These are phyloP conservation scores for Lithodes maja DNA, from an alignment of 2,888 invertebrate species.

Conservation along the genomic window DNA sequence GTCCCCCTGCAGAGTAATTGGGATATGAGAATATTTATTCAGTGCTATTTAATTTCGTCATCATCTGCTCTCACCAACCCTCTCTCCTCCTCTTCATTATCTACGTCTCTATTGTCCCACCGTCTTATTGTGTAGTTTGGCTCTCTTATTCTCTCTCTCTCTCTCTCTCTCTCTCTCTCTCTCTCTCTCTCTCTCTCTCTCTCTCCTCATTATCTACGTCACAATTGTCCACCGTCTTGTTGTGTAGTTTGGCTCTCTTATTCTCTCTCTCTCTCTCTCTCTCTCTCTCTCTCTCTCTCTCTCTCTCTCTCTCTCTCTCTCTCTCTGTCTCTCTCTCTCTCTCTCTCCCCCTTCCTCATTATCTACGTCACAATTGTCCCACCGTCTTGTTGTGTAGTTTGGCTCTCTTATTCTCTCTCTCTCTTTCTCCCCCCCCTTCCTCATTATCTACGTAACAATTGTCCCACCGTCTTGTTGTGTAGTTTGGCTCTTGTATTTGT, in stretches of 20 bases:
- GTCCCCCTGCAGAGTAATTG: no score
- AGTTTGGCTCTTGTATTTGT: no score
- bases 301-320: no score
- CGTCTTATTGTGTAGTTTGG: neutral
- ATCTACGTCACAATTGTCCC: no score
- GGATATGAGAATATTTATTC: no score
- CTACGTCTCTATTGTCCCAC: neutral
- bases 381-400: no score
- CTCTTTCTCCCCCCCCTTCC: neutral
- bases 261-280: neutral
- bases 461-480: no score
- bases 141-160: neutral
- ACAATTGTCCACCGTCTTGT: neutral
- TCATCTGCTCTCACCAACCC: neutral
- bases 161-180: neutral
- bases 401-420: no score
- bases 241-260: neutral
- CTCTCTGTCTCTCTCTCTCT: neutral
- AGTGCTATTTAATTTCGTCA: neutral
- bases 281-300: neutral
- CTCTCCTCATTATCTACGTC: neutral
- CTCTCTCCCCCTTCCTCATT: neutral
- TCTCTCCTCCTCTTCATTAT: neutral
- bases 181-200: conserved; percentile 2
- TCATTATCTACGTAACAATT: no score